A percentile compares a stretch with the other conserved stretches of the same genome.
These are phyloP conservation scores for Phalacrocorax aristotelis DNA, from an alignment of 2,113 vertebrate genomes.

Conservation along the genomic window DNA sequence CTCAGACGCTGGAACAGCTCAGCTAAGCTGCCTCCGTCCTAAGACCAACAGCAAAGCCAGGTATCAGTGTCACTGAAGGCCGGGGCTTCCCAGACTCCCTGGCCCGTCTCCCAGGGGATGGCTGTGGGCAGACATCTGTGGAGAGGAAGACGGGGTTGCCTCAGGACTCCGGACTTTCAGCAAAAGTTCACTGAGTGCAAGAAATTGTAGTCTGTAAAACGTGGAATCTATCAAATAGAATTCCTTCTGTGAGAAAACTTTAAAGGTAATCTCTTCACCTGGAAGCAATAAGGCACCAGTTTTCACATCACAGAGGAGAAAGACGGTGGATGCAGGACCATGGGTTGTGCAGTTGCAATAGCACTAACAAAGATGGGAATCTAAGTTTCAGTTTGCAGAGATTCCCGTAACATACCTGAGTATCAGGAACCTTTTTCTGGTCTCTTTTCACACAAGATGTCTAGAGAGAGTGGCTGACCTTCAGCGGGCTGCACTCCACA, in stretches of 20 bases:
- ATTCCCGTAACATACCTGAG: background rate
- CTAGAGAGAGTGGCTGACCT: background rate
- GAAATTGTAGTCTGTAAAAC: background rate
- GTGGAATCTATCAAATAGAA: background rate
- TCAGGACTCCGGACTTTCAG: background rate
- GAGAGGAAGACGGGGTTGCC: background rate
- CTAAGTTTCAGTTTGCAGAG: background rate
- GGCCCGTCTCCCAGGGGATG: background rate
- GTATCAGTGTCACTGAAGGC: background rate
- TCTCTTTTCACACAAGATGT: background rate
- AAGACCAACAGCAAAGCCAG: background rate
- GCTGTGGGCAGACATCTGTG: background rate
- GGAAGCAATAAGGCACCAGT: background rate
- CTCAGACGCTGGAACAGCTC: background rate
- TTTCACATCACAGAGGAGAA: background rate
- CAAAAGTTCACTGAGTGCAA: background rate
- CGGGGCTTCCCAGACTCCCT: background rate
- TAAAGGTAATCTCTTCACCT: background rate
- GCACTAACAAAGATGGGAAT: background rate
- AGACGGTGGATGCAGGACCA: background rate
- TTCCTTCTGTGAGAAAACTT: background rate
- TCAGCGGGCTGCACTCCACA: background rate
- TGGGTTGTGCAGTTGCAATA: rapidly evolving
- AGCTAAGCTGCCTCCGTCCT: background rate
- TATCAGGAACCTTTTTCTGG: background rate